These are phyloP conservation scores for Rhabdophis nuchalis DNA, from an alignment of 2,797 vertebrate species.

Conservation along the genomic window DNA sequence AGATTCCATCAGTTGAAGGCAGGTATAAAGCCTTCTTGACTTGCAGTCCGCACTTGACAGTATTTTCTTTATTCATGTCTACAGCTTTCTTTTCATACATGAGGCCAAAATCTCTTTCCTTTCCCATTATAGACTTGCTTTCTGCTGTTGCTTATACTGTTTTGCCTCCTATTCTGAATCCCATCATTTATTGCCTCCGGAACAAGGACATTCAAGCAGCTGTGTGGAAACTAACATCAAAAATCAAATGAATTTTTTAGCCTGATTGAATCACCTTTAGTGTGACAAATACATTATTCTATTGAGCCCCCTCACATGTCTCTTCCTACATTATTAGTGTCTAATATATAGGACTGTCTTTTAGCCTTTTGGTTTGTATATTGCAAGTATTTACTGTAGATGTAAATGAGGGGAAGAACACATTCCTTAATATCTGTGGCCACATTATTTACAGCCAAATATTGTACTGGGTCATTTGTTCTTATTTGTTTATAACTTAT, in stretches of 20 bases:
- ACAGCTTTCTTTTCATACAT: slow-evolving; percentile 51
- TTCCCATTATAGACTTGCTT: slow-evolving; percentile 12
- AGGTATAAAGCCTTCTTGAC: slow-evolving; percentile 48
- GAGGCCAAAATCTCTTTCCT: slow-evolving; percentile 22
- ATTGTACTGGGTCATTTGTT: too few species aligned
- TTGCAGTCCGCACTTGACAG: slow-evolving; percentile 53
- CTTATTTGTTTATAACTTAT: too few species aligned
- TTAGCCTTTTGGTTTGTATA: background rate
- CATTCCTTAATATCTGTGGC: background rate
- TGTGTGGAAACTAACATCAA: background rate
- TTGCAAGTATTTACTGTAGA: background rate
- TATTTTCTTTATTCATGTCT: slow-evolving; percentile 51
- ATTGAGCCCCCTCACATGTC: background rate
- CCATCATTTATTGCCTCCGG: slow-evolving; percentile 41
- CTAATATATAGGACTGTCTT: background rate
- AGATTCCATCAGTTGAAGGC: slow-evolving; percentile 37
- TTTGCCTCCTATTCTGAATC: slow-evolving; percentile 51
- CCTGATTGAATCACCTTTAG: background rate
- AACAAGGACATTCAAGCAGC: slow-evolving; percentile 43
- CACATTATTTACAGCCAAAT: too few species aligned
- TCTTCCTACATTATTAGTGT: background rate
- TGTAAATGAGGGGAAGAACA: background rate
- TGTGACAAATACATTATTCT: background rate
- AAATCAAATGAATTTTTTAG: background rate
- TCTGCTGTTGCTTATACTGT: slow-evolving; percentile 49